Evolutionary conservation across 2,797 vertebrate genomes (phyloP).

Genomic region (Clarias platycephalus): DNA sequence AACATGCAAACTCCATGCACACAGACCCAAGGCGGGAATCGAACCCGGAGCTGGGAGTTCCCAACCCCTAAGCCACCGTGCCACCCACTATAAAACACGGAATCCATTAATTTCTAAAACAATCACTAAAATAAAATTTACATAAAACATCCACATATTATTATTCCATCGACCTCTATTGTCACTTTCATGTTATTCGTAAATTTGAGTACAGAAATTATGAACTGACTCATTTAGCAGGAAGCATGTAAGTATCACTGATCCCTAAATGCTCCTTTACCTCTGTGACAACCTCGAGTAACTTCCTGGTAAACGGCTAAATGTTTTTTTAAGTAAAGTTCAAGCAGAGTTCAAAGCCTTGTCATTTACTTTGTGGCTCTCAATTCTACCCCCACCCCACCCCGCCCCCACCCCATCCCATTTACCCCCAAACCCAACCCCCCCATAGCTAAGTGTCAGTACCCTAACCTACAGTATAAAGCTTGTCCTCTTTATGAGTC

Average conservation of each 20-base stretch:
- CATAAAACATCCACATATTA: background rate
- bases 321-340: constrained; percentile 45
- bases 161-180: background rate
- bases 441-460: background rate
- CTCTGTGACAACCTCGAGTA: constrained; percentile 19
- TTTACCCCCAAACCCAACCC: too few relatives aligned
- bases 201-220: background rate
- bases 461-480: constrained; percentile 26
- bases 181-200: background rate
- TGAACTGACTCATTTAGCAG: background rate
- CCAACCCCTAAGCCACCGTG: too few relatives aligned
- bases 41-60: too few relatives aligned
- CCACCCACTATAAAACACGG: too few relatives aligned
- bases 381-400: background rate
- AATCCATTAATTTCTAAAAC: too few relatives aligned
- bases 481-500: constrained; percentile 30
- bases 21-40: too few relatives aligned
- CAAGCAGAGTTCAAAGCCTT: constrained; percentile 48
- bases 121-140: background rate
- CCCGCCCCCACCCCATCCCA: background rate
- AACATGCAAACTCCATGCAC: too few relatives aligned
- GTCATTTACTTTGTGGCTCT: constrained; percentile 33
- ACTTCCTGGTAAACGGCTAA: constrained; percentile 34
- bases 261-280: background rate
- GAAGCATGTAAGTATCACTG: background rate